A percentile compares a stretch with the other conserved stretches of the same genome.
phyloP scores from a whole-genome alignment of 2,113 vertebrate genomes.

The Pangasianodon hypophthalmus region DNA sequence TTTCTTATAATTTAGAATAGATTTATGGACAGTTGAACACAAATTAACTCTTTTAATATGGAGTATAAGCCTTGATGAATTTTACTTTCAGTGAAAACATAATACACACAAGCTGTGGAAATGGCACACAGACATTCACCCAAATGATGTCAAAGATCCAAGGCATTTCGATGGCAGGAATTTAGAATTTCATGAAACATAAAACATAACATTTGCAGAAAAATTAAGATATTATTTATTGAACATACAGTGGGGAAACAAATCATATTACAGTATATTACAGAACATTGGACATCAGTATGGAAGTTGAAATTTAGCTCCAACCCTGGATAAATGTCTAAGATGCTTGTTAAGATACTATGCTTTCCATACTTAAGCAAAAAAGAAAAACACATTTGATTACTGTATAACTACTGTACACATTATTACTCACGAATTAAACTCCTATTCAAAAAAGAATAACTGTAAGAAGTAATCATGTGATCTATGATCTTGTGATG shows the following conservation, averaged over 20 bases:
- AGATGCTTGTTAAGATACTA: neutral
- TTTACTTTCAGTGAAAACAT: neutral
- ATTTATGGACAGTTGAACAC: neutral
- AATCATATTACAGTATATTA: neutral
- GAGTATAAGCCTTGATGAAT: neutral
- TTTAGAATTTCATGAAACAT: neutral
- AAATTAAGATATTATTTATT: neutral
- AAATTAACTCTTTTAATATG: neutral
- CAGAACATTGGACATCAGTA: neutral
- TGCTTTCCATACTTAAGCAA: neutral
- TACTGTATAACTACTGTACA: neutral
- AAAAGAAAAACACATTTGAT: neutral
- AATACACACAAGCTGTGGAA: neutral
- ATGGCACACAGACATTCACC: neutral
- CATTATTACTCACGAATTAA: neutral
- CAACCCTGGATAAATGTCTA: neutral
- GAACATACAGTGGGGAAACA: neutral
- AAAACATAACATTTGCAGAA: neutral
- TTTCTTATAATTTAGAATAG: too few species aligned
- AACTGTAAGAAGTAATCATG: too few species aligned
- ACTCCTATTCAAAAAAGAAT: neutral
- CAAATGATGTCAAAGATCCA: neutral
- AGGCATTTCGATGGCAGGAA: neutral
- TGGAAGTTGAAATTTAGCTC: neutral
- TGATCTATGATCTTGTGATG: neutral